Percentiles rank a stretch among this genome's conserved stretches.
phyloP scores from a whole-genome alignment of 2,797 vertebrate genomes.

The Myotis planiceps region DNA sequence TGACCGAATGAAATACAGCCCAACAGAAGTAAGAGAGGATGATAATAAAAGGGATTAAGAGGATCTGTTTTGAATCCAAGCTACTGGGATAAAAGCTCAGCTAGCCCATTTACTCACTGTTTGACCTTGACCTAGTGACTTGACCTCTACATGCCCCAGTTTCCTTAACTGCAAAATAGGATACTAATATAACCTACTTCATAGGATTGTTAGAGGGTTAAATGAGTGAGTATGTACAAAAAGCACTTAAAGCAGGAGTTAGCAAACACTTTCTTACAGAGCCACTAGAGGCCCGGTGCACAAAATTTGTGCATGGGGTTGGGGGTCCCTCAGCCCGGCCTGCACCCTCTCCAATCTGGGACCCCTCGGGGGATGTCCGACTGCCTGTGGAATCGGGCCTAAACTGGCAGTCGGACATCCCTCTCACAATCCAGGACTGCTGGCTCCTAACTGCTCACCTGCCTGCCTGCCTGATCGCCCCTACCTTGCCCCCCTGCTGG shows the following conservation, averaged over 20 bases:
- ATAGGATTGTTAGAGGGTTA: neutral
- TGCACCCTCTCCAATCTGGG: too few species aligned
- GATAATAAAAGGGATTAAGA: neutral
- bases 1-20: neutral
- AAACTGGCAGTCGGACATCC: too few species aligned
- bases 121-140: neutral
- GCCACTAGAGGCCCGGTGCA: too few species aligned
- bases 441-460: too few species aligned
- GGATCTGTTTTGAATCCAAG: neutral
- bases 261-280: neutral
- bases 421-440: too few species aligned
- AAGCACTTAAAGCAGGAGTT: neutral
- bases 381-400: too few species aligned
- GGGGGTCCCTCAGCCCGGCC: too few species aligned
- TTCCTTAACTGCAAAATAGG: neutral
- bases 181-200: neutral
- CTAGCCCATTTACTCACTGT: neutral
- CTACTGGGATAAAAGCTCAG: neutral
- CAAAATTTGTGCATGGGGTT: too few species aligned
- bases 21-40: neutral
- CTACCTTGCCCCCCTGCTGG: too few species aligned
- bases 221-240: neutral
- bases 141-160: neutral
- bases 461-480: too few species aligned
- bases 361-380: too few species aligned